These are phyloP conservation scores for Eulemur coronatus DNA, from an alignment of 2,797 vertebrate genomes.

Conservation along the genomic window DNA sequence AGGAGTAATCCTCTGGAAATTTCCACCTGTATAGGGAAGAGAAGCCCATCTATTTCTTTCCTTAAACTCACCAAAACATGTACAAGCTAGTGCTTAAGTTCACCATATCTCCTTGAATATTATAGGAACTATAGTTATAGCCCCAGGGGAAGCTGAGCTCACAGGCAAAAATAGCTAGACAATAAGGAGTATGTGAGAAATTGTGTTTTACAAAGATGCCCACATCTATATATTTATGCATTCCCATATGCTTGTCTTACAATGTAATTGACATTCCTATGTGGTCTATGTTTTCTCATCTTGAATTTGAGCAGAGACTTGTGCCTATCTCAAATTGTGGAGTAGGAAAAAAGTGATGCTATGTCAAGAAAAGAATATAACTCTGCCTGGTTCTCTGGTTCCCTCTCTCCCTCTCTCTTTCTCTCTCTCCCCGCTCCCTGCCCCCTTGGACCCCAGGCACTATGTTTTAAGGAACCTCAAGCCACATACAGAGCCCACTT, in stretches of 20 bases:
- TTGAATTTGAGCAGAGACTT: background rate
- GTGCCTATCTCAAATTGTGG: background rate
- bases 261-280: background rate
- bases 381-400: background rate
- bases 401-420: background rate
- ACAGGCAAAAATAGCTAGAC: background rate
- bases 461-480: background rate
- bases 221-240: background rate
- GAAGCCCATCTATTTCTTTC: background rate
- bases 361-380: background rate
- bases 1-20: background rate
- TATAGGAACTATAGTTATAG: background rate
- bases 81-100: background rate
- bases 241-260: background rate
- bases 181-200: background rate
- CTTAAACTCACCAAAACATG: background rate
- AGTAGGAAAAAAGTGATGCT: background rate
- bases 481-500: background rate
- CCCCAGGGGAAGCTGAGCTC: background rate
- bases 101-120: background rate
- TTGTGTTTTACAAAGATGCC: background rate
- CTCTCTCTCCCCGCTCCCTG: fast-evolving
- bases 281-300: background rate
- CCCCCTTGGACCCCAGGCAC: background rate
- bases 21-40: background rate